Evolutionary conservation across 2,113 vertebrate genomes (phyloP).

Genomic region (Pterocles orientalis): DNA sequence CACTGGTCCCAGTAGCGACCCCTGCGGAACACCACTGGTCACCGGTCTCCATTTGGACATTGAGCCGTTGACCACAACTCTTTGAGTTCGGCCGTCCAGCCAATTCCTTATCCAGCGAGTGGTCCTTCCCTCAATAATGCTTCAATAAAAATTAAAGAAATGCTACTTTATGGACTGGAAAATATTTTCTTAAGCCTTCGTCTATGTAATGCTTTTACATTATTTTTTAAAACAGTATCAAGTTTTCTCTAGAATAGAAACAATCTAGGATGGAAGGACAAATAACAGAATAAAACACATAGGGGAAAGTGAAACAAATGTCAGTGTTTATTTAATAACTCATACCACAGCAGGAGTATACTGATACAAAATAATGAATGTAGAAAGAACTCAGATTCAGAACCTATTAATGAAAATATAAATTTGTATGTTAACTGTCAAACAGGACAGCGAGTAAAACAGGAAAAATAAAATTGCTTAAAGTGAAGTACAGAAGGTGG

Average conservation of each 20-base stretch:
- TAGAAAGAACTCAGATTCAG: not conserved
- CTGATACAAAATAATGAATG: not conserved
- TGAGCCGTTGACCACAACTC: too few relatives aligned
- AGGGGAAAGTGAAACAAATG: not conserved
- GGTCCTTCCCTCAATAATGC: too few relatives aligned
- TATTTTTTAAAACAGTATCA: not conserved
- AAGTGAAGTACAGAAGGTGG: not conserved
- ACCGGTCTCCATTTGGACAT: too few relatives aligned
- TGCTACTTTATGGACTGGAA: not conserved
- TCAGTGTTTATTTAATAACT: not conserved
- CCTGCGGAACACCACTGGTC: too few relatives aligned
- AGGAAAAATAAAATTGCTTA: not conserved
- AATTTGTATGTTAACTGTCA: not conserved
- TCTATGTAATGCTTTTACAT: not conserved
- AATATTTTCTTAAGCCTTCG: not conserved
- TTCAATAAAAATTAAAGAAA: not conserved
- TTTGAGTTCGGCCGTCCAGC: too few relatives aligned
- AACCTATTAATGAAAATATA: not conserved
- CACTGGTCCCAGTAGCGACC: too few relatives aligned
- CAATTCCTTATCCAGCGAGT: too few relatives aligned
- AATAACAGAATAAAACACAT: not conserved
- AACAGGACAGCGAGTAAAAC: not conserved
- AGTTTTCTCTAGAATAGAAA: not conserved
- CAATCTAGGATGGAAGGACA: not conserved
- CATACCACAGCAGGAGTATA: not conserved